Percentiles rank a stretch among this genome's conserved stretches.
phyloP scores from a whole-genome alignment of 1,140 invertebrate genomes.

The Achatina immaculata region DNA sequence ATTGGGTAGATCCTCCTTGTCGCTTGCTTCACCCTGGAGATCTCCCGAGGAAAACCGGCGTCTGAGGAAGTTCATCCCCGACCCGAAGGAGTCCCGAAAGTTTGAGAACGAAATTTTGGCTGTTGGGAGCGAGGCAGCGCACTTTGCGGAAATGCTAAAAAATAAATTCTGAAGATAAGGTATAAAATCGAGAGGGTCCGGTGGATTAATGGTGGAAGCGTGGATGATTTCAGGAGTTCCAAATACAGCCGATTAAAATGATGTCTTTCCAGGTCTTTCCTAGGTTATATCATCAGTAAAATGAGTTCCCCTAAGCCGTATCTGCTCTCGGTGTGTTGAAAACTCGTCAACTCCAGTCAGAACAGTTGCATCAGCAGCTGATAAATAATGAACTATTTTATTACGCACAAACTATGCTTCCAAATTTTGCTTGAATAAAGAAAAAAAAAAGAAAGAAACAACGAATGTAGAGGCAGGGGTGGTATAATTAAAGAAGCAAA shows the following conservation, averaged over 20 bases:
- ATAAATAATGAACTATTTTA: not conserved
- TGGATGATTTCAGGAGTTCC: not conserved
- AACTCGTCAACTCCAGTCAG: not conserved
- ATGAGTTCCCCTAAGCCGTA: too few relatives aligned
- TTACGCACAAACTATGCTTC: too few relatives aligned
- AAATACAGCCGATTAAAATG: too few relatives aligned
- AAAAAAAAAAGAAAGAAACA: too few relatives aligned
- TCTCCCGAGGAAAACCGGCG: slow-evolving; percentile 71
- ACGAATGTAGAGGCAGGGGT: too few relatives aligned
- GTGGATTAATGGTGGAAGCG: not conserved
- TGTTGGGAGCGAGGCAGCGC: not conserved
- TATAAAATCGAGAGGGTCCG: not conserved
- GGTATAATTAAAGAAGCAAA: too few relatives aligned
- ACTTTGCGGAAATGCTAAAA: slow-evolving; percentile 28
- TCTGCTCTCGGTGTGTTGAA: too few relatives aligned
- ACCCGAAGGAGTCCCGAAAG: slow-evolving; percentile 63
- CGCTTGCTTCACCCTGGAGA: slow-evolving; percentile 53
- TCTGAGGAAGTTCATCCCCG: slow-evolving; percentile 68
- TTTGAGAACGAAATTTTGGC: slow-evolving; percentile 67
- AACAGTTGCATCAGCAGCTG: not conserved
- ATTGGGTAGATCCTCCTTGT: slow-evolving; percentile 18
- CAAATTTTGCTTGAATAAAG: too few relatives aligned
- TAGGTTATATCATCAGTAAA: too few relatives aligned
- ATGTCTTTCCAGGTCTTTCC: too few relatives aligned
- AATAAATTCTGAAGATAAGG: slow-evolving; percentile 26